Evolutionary conservation across 2,797 vertebrate species (phyloP).

Genomic region (Macropus fuliginosus): DNA sequence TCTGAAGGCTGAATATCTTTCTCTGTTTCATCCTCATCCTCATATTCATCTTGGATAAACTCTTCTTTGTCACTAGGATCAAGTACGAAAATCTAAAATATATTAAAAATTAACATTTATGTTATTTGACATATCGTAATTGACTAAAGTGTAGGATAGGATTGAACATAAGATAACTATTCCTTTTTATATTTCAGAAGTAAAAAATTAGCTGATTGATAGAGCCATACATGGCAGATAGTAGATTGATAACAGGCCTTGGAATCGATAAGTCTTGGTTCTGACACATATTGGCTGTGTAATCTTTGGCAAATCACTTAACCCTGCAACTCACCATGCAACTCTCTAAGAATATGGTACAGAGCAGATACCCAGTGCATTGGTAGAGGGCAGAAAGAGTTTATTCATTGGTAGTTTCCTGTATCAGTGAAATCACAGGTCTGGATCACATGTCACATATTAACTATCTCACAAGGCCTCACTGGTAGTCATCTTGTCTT

Average conservation of each 20-base stretch:
- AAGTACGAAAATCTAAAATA: slow-evolving; percentile 72
- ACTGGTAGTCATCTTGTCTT: not conserved
- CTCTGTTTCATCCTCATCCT: slow-evolving; percentile 23
- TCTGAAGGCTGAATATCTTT: slow-evolving; percentile 35
- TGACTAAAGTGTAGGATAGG: not conserved
- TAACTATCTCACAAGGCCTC: not conserved
- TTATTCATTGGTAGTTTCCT: not conserved
- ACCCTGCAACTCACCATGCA: not conserved
- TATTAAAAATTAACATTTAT: slow-evolving; percentile 41
- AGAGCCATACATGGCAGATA: not conserved
- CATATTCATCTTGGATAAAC: not conserved
- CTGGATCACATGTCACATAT: not conserved
- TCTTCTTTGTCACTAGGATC: slow-evolving; percentile 21
- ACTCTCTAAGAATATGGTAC: not conserved
- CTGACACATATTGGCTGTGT: not conserved
- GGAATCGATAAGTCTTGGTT: not conserved
- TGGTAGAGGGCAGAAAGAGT: not conserved
- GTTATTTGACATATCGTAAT: slow-evolving; percentile 1
- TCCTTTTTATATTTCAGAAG: not conserved
- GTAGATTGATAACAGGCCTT: not conserved
- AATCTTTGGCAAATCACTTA: not conserved
- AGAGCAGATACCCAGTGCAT: not conserved
- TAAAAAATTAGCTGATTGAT: not conserved
- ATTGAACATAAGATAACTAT: not conserved
- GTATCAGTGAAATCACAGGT: not conserved